A percentile compares a stretch with the other conserved stretches of the same genome.
Conservation (phyloP, 2,888 invertebrate species). For the Papilio demoleus region DNA sequence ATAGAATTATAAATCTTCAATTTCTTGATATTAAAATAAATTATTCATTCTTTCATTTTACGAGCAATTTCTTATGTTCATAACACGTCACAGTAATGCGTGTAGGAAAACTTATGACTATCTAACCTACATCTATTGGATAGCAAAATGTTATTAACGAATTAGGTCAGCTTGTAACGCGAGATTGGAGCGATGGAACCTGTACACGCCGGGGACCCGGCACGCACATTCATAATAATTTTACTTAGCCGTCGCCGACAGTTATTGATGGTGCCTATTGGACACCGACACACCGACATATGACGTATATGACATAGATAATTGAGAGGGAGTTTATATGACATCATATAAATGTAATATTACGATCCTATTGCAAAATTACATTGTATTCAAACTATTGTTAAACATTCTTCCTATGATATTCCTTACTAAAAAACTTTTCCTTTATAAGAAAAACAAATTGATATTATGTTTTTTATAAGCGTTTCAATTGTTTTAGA, state of each 20-base stretch:
- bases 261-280: constrained; percentile 75
- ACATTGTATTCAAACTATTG: no score
- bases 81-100: background rate
- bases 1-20: no score
- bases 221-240: constrained; percentile 71
- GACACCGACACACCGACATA: constrained; percentile 44
- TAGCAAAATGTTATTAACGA: constrained; percentile 54
- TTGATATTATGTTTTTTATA: no score
- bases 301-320: constrained; percentile 46
- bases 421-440: no score
- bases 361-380: background rate
- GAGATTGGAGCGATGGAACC: constrained; percentile 60
- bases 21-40: background rate
- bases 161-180: constrained; percentile 73
- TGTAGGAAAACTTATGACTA: constrained; percentile 25
- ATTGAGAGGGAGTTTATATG: constrained; percentile 71
- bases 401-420: no score
- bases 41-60: background rate
- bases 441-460: no score
- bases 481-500: no score
- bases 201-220: constrained; percentile 51
- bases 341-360: constrained; percentile 51
- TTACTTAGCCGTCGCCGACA: constrained; percentile 78
- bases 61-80: constrained; percentile 15
- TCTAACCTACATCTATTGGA: constrained; percentile 25